Evolutionary conservation across 2,888 invertebrate species (phyloP).

Genomic region (Slavum lentiscoides): DNA sequence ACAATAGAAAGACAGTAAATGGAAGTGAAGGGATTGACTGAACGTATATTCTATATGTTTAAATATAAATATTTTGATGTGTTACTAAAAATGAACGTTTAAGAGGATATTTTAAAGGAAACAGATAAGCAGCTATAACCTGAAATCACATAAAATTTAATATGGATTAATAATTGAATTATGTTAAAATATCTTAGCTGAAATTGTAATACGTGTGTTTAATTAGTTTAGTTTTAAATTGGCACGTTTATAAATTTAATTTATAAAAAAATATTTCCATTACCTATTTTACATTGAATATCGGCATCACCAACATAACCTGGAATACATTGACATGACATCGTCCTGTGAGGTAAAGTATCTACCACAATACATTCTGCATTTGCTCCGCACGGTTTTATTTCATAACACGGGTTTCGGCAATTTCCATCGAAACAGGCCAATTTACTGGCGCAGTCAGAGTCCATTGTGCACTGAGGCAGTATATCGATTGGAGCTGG

Average conservation of each 20-base stretch:
- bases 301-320: constrained; percentile 86
- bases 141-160: constrained; percentile 54
- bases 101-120: constrained; percentile 39
- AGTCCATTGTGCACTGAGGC: constrained; percentile 75
- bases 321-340: constrained; percentile 82
- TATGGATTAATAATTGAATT: constrained; percentile 37
- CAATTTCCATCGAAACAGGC: constrained; percentile 81
- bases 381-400: constrained; percentile 77
- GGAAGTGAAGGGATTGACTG: constrained; percentile 52
- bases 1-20: constrained; percentile 40
- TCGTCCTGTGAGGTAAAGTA: constrained; percentile 82
- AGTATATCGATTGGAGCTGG: constrained; percentile 63
- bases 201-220: background rate
- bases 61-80: constrained; percentile 36
- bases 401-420: constrained; percentile 77
- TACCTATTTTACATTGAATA: constrained; percentile 79
- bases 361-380: constrained; percentile 84
- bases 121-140: constrained; percentile 44
- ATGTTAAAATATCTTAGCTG: constrained; percentile 21
- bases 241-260: background rate
- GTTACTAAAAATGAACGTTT: constrained; percentile 45
- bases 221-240: constrained; percentile 2
- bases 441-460: constrained; percentile 81
- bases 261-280: background rate
- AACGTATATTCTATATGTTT: constrained; percentile 21